Percentiles rank a stretch among this genome's conserved stretches.
Conservation (phyloP, 2,888 invertebrate species). For the Drosophila koepferae region DNA sequence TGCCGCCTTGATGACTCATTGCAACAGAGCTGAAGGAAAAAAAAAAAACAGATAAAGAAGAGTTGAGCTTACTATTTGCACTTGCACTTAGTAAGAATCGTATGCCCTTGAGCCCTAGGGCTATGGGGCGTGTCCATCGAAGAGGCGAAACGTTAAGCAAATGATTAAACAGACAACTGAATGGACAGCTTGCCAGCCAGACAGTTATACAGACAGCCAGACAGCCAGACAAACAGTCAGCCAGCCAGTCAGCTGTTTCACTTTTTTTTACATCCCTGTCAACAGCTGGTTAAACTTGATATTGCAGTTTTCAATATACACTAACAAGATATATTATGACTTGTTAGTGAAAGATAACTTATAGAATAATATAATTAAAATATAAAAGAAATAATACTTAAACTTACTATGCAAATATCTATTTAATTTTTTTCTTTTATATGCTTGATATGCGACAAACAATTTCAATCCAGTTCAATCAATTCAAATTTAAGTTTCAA, state of each 20-base stretch:
- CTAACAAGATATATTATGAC: not conserved
- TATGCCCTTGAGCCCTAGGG: constrained; percentile 34
- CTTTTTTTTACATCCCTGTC: constrained; percentile 27
- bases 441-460: no score
- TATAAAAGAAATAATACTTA: not conserved
- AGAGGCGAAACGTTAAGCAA: constrained; percentile 1
- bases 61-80: not conserved
- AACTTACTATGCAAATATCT: no score
- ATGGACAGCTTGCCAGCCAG: not conserved
- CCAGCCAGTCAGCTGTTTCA: constrained; percentile 65
- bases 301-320: constrained; percentile 50
- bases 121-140: not conserved
- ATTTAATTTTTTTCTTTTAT: no score
- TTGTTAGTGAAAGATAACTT: not conserved
- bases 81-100: constrained; percentile 5
- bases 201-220: constrained; percentile 6
- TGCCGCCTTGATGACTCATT: constrained; percentile 21
- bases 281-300: constrained; percentile 74
- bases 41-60: not conserved
- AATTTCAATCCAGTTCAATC: no score
- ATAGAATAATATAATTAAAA: not conserved
- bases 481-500: no score
- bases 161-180: constrained; percentile 5
- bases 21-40: not conserved
- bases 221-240: constrained; percentile 1